phyloP scores from a whole-genome alignment of 53 echinoderm and acorn worm species.

The Holothuria scabra region DNA sequence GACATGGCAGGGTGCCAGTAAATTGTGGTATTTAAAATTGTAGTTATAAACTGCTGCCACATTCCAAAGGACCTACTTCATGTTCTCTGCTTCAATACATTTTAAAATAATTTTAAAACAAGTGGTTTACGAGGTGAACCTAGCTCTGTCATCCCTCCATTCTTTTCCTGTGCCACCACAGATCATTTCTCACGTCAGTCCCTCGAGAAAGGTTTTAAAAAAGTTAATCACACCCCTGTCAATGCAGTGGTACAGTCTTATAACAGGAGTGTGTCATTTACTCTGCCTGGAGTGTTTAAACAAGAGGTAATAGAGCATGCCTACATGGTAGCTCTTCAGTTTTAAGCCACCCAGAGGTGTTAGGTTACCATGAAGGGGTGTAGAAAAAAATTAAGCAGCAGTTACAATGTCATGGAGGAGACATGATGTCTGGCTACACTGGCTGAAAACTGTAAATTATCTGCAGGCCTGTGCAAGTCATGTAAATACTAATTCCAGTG shows the following conservation, averaged over 20 bases:
- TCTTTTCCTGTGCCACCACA: too few species aligned
- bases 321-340: slow-evolving; percentile 32
- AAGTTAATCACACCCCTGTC: too few species aligned
- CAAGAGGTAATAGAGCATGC: slow-evolving; percentile 28
- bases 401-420: slow-evolving; percentile 42
- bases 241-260: too few species aligned
- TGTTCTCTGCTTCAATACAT: too few species aligned
- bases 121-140: too few species aligned
- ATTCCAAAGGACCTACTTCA: slow-evolving; percentile 18
- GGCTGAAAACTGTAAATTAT: slow-evolving; percentile 37
- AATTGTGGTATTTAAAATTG: slow-evolving; percentile 12
- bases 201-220: too few species aligned
- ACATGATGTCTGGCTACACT: slow-evolving; percentile 34
- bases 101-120: too few species aligned
- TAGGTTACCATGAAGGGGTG: slow-evolving; percentile 16
- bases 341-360: slow-evolving; percentile 35
- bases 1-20: slow-evolving; percentile 30
- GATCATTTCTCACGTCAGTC: too few species aligned
- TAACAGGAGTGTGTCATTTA: slow-evolving; percentile 29
- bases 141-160: too few species aligned
- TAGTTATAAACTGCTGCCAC: not conserved
- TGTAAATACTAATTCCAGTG: slow-evolving; percentile 14
- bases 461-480: slow-evolving; percentile 25
- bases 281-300: slow-evolving; percentile 43
- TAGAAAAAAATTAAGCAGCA: slow-evolving; percentile 23